These are phyloP conservation scores for Tragelaphus buxtoni DNA, from an alignment of 2,113 vertebrate genomes.

Conservation along the genomic window DNA sequence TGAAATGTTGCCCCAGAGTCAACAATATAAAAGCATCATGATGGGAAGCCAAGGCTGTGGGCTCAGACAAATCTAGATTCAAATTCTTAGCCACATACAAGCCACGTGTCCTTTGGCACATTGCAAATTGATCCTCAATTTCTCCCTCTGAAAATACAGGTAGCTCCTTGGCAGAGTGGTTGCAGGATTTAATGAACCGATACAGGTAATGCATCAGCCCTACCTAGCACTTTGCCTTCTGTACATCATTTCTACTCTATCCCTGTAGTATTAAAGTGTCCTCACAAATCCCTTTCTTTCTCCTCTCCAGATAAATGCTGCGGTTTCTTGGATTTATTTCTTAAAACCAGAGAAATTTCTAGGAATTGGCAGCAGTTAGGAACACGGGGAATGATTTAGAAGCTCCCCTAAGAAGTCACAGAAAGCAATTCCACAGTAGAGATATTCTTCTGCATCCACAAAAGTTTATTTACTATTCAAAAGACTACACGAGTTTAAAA, in stretches of 20 bases:
- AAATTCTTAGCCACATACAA: background rate
- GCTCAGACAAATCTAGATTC: background rate
- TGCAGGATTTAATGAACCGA: background rate
- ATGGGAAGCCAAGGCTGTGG: background rate
- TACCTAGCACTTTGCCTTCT: no score
- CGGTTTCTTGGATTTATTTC: conserved; percentile 15
- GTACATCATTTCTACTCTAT: background rate
- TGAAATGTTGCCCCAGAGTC: background rate
- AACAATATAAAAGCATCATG: background rate
- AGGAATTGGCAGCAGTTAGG: conserved; percentile 45
- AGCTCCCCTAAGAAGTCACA: background rate
- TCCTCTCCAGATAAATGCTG: background rate
- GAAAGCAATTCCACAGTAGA: background rate
- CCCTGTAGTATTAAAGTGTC: background rate
- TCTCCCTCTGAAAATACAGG: background rate
- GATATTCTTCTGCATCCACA: background rate
- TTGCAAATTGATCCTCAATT: background rate
- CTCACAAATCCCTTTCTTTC: background rate
- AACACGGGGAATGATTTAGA: conserved; percentile 14
- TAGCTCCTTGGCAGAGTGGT: background rate
- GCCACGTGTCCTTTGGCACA: background rate
- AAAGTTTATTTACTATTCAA: conserved; percentile 22
- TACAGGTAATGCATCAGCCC: no score
- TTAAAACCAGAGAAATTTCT: conserved; percentile 20
- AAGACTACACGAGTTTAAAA: conserved; percentile 34